These are phyloP conservation scores for Ameiurus melas DNA, from an alignment of 2,113 vertebrate genomes.

Conservation along the genomic window DNA sequence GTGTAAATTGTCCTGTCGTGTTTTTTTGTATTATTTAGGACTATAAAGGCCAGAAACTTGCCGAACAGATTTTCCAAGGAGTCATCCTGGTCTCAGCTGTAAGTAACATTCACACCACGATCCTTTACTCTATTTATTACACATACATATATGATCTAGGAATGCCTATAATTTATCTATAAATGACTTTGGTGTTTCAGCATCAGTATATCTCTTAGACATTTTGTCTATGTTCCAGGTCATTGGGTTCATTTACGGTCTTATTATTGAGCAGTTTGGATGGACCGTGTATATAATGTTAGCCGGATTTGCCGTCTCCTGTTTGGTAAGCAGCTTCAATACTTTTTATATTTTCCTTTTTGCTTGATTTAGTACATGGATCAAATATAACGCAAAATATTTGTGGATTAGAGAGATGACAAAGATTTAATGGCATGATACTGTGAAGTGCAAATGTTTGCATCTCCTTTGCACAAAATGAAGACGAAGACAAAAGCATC, in stretches of 20 bases:
- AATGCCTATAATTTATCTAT: no score
- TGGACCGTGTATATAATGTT: slow-evolving; percentile 96
- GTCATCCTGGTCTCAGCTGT: slow-evolving; percentile 94
- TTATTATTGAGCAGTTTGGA: slow-evolving; percentile 90
- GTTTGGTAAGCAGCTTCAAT: slow-evolving; percentile 82
- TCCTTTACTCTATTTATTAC: not conserved
- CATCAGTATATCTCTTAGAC: not conserved
- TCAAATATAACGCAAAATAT: not conserved
- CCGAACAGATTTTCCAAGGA: slow-evolving; percentile 97
- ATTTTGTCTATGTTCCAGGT: slow-evolving; percentile 69
- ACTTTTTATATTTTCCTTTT: not conserved
- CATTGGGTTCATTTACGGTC: slow-evolving; percentile 91
- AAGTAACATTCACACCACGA: slow-evolving; percentile 60
- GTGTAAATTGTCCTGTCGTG: not conserved
- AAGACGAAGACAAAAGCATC: not conserved
- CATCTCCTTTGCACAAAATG: not conserved
- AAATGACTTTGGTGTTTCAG: not conserved
- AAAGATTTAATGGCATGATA: not conserved
- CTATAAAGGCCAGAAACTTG: slow-evolving; percentile 96
- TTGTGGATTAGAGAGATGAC: not conserved
- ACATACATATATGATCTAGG: not conserved
- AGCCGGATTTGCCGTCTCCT: slow-evolving; percentile 88
- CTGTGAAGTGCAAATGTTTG: not conserved
- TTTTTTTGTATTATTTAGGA: slow-evolving; percentile 73
- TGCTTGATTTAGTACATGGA: not conserved